Conservation (phyloP, 2,888 invertebrate species). For the Cantharis flavilabris region DNA sequence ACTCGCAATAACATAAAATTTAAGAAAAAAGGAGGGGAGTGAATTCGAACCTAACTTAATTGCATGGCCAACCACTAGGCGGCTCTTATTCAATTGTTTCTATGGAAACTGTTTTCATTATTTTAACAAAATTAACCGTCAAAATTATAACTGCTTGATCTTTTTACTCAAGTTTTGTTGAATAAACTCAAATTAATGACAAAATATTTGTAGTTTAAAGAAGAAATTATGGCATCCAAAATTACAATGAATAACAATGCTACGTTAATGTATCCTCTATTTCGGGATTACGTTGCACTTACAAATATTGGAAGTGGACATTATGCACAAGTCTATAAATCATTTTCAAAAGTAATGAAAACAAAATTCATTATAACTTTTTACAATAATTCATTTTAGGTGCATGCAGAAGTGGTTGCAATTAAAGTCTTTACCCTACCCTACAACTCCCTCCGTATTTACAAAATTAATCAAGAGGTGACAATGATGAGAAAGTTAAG, state of each 20-base stretch:
- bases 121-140: not conserved
- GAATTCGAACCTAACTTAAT: too few relatives aligned
- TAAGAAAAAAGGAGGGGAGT: not conserved
- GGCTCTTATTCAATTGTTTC: not conserved
- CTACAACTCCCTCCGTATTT: not conserved
- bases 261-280: not conserved
- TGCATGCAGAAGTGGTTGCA: not conserved
- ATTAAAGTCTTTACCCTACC: not conserved
- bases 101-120: not conserved
- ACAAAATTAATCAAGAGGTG: not conserved
- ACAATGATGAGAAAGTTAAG: not conserved
- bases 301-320: not conserved
- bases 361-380: not conserved
- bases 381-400: constrained; percentile 40
- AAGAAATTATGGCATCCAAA: not conserved
- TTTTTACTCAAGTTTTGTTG: not conserved
- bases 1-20: not conserved
- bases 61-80: not conserved
- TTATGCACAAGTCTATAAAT: not conserved
- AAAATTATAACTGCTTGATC: not conserved
- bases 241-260: not conserved
- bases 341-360: not conserved
- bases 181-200: not conserved
- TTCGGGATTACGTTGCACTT: not conserved
- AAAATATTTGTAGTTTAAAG: not conserved